Base-by-base conservation (phyloP, 2,888 invertebrate genomes). In the Eustalomyia histrio region DNA sequence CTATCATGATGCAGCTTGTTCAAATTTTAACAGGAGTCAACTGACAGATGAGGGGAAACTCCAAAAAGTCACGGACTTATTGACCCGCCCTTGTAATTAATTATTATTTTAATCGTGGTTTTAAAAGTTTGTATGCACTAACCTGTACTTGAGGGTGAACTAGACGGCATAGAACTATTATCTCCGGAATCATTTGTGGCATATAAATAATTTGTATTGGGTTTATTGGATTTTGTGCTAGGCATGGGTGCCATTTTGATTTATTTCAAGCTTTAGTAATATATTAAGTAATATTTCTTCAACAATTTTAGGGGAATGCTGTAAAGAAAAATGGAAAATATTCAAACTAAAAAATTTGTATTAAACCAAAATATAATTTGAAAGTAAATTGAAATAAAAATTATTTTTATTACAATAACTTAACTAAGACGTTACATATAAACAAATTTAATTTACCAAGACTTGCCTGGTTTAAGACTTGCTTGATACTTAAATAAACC, bases 101-200 rank as follows among this genome's bases (percentile, higher is more conserved):
- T n/a, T n/a, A n/a, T n/a, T n/a, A n/a, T n/a, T n/a, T n/a, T n/a
- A 29, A 29, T 29, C 7, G 5, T 29, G 29, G 7, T 29, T 72
- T 7, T 1, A 12, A 60, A 17, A 6, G 7, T 16, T 12, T 53
- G 14, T 9, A 7, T 6, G 1, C n/a, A 52, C 72, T 80, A 83
- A 90, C 90, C 90, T 87, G 91, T 89, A 80, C 90, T 91, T 39
- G 88, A 88, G 5, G 90, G 90, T 50, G 91, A 90, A 82, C 89
- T 91, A 72, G 91, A 90, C 35, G 89, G 89, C 39, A 88, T 88
- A 63, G 91, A 89, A 83, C 90, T 90, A 58, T 88, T 89, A 76
- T 89, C 90, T 74, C 88, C 89, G 29, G 90, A 88, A 80, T 89
- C 84, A 53, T 83, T 84, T 50, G 83, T 79, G 58, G 78, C 83